Evolutionary conservation across 2,888 invertebrate species (phyloP).

Genomic region (Pteria penguin): DNA sequence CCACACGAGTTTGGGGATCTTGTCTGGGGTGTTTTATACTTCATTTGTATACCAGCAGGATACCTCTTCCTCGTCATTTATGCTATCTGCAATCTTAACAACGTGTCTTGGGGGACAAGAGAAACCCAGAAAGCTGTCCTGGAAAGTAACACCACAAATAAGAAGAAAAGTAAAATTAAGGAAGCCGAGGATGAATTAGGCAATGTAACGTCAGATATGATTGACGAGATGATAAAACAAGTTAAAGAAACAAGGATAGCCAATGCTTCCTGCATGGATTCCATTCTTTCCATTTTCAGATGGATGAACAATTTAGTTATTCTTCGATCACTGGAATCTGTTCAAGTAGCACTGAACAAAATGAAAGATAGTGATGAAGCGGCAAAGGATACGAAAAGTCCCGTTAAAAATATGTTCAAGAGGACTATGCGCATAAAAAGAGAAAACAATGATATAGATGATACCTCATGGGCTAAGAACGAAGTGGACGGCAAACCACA

Average conservation of each 20-base stretch:
- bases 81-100: conserved; percentile 94
- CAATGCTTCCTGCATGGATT: conserved; percentile 20
- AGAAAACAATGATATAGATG: background rate
- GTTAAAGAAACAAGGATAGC: conserved; percentile 19
- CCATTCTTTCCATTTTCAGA: conserved; percentile 32
- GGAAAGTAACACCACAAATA: conserved; percentile 7
- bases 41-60: conserved; percentile 95
- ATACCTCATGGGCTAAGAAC: conserved; percentile 31
- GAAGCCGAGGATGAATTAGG: conserved; percentile 37
- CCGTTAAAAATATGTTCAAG: conserved; percentile 5
- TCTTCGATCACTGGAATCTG: conserved; percentile 32
- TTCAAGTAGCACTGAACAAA: conserved; percentile 31
- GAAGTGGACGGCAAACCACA: conserved; percentile 8
- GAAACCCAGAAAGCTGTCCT: conserved; percentile 81
- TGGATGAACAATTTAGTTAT: conserved; percentile 41
- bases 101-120: conserved; percentile 95
- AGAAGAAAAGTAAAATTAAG: conserved; percentile 24
- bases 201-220: conserved; percentile 26
- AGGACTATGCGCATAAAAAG: background rate
- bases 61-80: conserved; percentile 94
- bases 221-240: conserved; percentile 34
- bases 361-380: conserved; percentile 6
- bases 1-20: conserved; percentile 87
- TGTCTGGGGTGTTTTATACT: conserved; percentile 87
- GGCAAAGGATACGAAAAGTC: background rate